phyloP scores from a whole-genome alignment of 2,797 vertebrate species.

The Ceyx erithaca region DNA sequence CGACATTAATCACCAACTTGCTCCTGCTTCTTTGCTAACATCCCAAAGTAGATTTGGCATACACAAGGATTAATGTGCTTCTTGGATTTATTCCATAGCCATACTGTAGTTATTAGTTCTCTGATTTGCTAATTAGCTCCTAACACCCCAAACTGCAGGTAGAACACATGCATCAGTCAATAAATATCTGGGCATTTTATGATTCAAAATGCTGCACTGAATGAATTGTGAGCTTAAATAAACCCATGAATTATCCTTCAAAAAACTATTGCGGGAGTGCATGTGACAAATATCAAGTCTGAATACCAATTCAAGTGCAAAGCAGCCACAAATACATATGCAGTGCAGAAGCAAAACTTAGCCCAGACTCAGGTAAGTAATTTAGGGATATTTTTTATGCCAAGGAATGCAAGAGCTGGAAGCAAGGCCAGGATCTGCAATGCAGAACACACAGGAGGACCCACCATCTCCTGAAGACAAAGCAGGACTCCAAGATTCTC shows the following conservation, averaged over 20 bases:
- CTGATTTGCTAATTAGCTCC: background rate
- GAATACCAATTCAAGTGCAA: background rate
- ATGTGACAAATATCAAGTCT: background rate
- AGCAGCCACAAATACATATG: background rate
- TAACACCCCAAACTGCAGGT: background rate
- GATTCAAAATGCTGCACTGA: background rate
- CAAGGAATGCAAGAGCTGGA: background rate
- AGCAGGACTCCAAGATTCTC: background rate
- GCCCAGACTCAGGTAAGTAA: background rate
- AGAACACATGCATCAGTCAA: background rate
- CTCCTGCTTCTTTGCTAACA: rapidly evolving
- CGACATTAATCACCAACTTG: background rate
- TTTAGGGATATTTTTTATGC: background rate
- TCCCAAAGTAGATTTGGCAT: background rate
- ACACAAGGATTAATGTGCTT: background rate
- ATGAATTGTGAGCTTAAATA: background rate
- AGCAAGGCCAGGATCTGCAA: background rate
- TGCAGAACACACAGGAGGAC: background rate
- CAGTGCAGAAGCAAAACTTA: background rate
- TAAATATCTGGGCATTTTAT: background rate
- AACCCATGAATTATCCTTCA: background rate
- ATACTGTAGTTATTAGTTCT: background rate
- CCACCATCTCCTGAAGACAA: background rate
- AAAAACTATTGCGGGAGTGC: background rate
- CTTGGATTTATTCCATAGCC: background rate